Percentiles rank a stretch among this genome's conserved stretches.
Conservation (phyloP, 2,888 invertebrate species). For the Cephus runcator region DNA sequence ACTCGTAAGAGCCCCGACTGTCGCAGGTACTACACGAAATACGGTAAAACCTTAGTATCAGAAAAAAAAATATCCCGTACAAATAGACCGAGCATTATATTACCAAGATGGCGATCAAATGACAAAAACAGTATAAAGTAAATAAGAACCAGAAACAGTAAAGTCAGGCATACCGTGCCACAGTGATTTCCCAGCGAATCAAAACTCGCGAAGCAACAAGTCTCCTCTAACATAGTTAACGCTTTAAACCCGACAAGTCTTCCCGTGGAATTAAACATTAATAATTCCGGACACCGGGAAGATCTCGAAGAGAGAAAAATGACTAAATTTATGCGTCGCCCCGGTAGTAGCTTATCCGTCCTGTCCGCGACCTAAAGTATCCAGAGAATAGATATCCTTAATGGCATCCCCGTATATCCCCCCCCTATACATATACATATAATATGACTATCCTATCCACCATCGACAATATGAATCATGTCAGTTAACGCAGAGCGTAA, state of each 20-base stretch:
- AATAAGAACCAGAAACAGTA: conserved; percentile 5
- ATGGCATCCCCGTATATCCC: not conserved
- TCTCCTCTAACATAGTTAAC: not conserved
- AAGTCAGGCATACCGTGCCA: not conserved
- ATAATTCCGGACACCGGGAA: not conserved
- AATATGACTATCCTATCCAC: not conserved
- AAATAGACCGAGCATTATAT: conserved; percentile 26
- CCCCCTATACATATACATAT: not conserved
- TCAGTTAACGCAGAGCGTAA: not conserved
- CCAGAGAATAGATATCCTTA: conserved; percentile 4
- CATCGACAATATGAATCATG: not conserved
- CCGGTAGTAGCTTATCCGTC: not conserved
- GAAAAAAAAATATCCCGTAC: not conserved
- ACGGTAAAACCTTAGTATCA: not conserved
- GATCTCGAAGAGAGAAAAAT: conserved; percentile 17
- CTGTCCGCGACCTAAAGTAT: not conserved
- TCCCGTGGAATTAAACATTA: not conserved
- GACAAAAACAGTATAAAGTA: conserved; percentile 10
- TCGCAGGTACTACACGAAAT: not conserved
- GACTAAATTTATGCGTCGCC: not conserved
- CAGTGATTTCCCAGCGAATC: not conserved
- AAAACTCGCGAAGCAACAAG: not conserved
- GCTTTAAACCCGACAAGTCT: not conserved
- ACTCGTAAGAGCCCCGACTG: not conserved
- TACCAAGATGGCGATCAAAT: conserved; percentile 25